Evolutionary conservation across 2,113 vertebrate species (phyloP).

Genomic region (Emydura subglobosa): DNA sequence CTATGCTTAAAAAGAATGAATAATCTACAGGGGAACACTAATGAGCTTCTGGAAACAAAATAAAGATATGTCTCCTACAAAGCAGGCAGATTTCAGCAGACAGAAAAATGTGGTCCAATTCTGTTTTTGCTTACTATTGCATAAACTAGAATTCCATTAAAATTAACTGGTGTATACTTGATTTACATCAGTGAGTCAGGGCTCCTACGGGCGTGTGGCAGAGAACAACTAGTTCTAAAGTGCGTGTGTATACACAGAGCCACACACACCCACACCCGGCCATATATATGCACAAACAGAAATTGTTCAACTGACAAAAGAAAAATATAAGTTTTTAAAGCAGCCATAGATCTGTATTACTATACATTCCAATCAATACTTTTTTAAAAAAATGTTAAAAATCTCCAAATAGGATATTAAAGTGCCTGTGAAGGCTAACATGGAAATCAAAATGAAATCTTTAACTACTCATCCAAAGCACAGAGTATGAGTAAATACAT

Average conservation of each 20-base stretch:
- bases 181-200: neutral
- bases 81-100: neutral
- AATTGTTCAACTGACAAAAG: neutral
- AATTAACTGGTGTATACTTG: neutral
- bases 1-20: neutral
- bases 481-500: neutral
- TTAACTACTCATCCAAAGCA: neutral
- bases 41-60: neutral
- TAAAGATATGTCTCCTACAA: neutral
- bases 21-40: neutral
- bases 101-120: neutral
- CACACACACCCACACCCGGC: neutral
- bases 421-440: neutral
- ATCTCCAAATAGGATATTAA: neutral
- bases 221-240: neutral
- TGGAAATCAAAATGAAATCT: slow-evolving; percentile 1
- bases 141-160: neutral
- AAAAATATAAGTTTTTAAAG: neutral
- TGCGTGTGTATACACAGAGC: neutral
- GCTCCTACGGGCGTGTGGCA: neutral
- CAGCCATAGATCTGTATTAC: neutral
- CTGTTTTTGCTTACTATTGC: neutral
- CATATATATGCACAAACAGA: neutral
- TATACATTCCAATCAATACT: neutral
- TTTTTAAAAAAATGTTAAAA: neutral